Evolutionary conservation across 2,113 vertebrate genomes (phyloP), one percentile per base, ranked within the genome.

Genomic region (Alethe diademata): DNA sequence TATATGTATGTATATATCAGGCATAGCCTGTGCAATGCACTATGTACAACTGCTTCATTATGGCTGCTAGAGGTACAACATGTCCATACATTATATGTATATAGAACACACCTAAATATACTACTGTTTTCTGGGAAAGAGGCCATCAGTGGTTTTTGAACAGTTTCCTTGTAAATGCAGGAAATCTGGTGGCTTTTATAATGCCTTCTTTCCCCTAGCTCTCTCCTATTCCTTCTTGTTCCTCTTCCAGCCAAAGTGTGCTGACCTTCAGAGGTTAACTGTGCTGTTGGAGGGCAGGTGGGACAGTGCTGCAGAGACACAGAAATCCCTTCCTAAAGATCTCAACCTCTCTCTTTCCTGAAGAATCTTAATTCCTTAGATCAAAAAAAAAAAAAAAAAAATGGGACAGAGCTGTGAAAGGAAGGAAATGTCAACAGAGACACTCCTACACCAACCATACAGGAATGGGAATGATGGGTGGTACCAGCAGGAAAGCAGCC

Each of bases 211-310:
- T 8, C 13, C 19, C 6, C 4, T 33, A 62, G 58, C 38, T 82
- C 51, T 76, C 73, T 82, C 36, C 40, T 69, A 7, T 72, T 91
- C 56, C 57, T 62, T 45, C 76, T 70, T 78, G 61, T 4, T 85
- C 47, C 56, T 84, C 64, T 86, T 79, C 43, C n/a, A 78, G 38
- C 23, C 78, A 26, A 86, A 93, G 22, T 0, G 0, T 81, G 71
- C 58, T 88, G 62, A 62, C 36, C 24, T 47, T 62, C n/a, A 83
- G 75, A 74, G 64, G 62, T 91, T 70, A 90, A 73, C 47, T 56
- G 14, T 90, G 71, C 61, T 64, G 29, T 65, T 65, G 33, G 71
- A 36, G 43, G 26, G 11, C 20, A 67, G 57, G 48, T 43, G 35
- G 40, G 36, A 31, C 43, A 76, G 54, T 54, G 22, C 35, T 73